Percentiles rank a stretch among this genome's conserved stretches.
phyloP scores from a whole-genome alignment of 1,140 invertebrate genomes.

The Dreissena polymorpha region DNA sequence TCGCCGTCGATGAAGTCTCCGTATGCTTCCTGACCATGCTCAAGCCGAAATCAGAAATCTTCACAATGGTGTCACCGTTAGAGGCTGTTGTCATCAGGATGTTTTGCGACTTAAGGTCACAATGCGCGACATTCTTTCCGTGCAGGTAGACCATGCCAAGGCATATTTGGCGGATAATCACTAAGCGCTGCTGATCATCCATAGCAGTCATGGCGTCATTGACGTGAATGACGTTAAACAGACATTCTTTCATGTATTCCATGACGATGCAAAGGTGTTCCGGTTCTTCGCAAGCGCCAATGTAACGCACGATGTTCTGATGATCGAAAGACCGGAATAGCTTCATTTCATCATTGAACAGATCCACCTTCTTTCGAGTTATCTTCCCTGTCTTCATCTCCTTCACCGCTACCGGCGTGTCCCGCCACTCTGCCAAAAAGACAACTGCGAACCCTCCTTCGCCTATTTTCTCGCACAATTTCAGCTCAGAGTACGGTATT shows the following conservation, averaged over 20 bases:
- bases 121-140: neutral
- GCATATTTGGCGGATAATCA: neutral
- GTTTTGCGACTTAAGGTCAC: neutral
- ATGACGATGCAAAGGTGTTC: constrained; percentile 63
- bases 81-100: neutral
- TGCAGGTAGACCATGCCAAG: neutral
- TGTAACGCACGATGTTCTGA: constrained; percentile 59
- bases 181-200: neutral
- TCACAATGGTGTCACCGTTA: constrained; percentile 13
- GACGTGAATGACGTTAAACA: neutral
- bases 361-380: constrained; percentile 40
- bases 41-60: constrained; percentile 64
- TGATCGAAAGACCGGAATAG: constrained; percentile 55
- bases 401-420: constrained; percentile 60
- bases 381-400: constrained; percentile 51
- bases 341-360: constrained; percentile 55
- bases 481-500: constrained; percentile 56
- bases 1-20: neutral
- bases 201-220: neutral
- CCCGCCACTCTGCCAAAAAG: constrained; percentile 54
- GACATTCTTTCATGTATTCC: constrained; percentile 63
- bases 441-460: constrained; percentile 58
- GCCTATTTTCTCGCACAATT: constrained; percentile 55
- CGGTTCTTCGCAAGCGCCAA: constrained; percentile 56
- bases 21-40: constrained; percentile 58